Base-by-base conservation (phyloP, 1,140 invertebrate genomes). In the Globodera ellingtonae region DNA sequence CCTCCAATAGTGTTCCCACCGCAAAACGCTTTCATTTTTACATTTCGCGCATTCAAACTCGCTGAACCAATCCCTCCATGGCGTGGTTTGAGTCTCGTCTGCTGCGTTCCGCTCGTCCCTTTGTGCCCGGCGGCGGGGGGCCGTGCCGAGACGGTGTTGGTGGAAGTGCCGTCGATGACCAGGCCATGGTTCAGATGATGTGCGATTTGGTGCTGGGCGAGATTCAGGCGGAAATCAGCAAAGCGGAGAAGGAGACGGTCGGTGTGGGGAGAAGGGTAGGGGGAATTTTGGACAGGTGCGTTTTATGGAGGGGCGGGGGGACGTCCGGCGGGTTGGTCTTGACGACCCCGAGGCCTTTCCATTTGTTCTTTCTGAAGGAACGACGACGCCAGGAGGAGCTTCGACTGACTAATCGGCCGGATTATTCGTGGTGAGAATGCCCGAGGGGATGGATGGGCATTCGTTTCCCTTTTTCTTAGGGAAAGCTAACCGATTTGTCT, bases 161-260 rank as follows among this genome's bases (percentile, higher is more conserved):
- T 66, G 9, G 44, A 46, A 66, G n/a, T n/a, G 47, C 10, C 44
- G 75, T 21, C 21, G 75, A 76, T 46, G 75, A 76, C n/a, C 62
- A 76, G 62, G 75, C 75, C 4, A 67, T 76, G 75, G 50, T 56
- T 10, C 75, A 76, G 67, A 76, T 76, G 75, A 76, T 76, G 75
- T 62, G 75, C 67, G 75, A 76, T 66, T 47, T 76, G 67, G 47
- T 76, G 7, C 47, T 76, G 67, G 75, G 67, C 67, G 75, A 76
- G 67, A 76, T 76, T 50, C 75, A 76, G 47, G 47, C 75, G 4
- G 62, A 76, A 46, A 76, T 76, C 62, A 62, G 35, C 48, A 18
- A 21, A 35, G 75, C 67, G 67, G 50, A 76, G 52, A 76, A 76
- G 52, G 75, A 76, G 21, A 6, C 6, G 52, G 75, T 74, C 10